These are phyloP conservation scores for Drosophila dunni DNA, from an alignment of 1,140 invertebrate species.

Conservation along the genomic window DNA sequence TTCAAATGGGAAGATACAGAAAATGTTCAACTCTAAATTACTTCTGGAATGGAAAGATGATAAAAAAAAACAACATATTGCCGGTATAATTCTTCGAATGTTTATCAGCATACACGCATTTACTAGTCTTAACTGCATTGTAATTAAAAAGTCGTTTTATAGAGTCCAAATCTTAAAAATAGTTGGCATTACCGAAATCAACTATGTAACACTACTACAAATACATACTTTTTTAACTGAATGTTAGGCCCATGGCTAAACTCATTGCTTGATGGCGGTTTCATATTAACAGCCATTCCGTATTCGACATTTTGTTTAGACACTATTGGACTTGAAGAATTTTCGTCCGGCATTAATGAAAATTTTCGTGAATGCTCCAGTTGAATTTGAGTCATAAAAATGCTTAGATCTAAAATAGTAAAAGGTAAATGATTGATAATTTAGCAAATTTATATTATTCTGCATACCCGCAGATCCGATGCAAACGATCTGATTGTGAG, in stretches of 20 bases:
- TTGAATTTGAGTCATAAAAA: slow-evolving; percentile 82
- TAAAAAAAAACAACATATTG: too few species aligned
- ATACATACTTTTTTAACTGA: slow-evolving; percentile 79
- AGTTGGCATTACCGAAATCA: slow-evolving; percentile 20
- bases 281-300: slow-evolving; percentile 41
- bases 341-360: slow-evolving; percentile 64
- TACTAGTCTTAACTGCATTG: too few species aligned
- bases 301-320: slow-evolving; percentile 1
- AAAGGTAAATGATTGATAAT: neutral
- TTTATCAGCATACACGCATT: too few species aligned
- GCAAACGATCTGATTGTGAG: slow-evolving; percentile 76
- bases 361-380: slow-evolving; percentile 79
- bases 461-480: slow-evolving; percentile 64
- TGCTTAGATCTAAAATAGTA: slow-evolving; percentile 65
- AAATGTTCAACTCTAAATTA: too few species aligned
- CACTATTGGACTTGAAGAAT: slow-evolving; percentile 31
- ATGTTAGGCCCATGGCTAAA: slow-evolving; percentile 50
- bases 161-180: too few species aligned
- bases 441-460: neutral
- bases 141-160: too few species aligned
- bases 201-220: slow-evolving; percentile 50
- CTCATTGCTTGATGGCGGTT: slow-evolving; percentile 35
- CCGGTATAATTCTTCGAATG: too few species aligned
- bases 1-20: too few species aligned
- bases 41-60: too few species aligned